These are phyloP conservation scores for Gymnocheta viridis DNA, from an alignment of 2,888 invertebrate genomes.

Conservation along the genomic window DNA sequence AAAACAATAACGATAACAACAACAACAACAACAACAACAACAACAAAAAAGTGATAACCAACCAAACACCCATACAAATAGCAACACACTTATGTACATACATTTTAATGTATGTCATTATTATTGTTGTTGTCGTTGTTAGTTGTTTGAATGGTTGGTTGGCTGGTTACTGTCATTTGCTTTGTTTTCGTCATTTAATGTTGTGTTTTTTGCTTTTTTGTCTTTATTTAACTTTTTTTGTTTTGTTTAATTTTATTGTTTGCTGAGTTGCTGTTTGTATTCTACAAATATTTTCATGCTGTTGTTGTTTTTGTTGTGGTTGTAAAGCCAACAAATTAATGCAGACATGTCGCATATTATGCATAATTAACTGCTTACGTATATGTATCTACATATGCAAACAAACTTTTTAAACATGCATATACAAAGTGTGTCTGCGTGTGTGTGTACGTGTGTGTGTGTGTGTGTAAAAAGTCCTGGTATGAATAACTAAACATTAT, in stretches of 20 bases:
- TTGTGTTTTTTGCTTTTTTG: conserved; percentile 35
- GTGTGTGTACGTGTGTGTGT: neutral
- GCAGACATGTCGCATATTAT: conserved; percentile 80
- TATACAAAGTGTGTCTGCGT: neutral
- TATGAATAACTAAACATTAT: conserved; percentile 30
- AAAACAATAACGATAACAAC: conserved; percentile 43
- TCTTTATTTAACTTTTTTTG: conserved; percentile 11
- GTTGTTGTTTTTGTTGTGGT: conserved; percentile 48
- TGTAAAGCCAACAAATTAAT: conserved; percentile 73
- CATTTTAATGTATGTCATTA: conserved; percentile 38
- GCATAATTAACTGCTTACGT: conserved; percentile 80
- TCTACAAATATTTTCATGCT: conserved; percentile 49
- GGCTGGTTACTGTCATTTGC: conserved; percentile 51
- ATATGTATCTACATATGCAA: conserved; percentile 63
- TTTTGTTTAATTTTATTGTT: conserved; percentile 16
- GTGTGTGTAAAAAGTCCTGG: conserved; percentile 1
- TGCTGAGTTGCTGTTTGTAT: conserved; percentile 51
- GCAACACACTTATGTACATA: conserved; percentile 29
- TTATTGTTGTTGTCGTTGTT: conserved; percentile 15
- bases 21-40: conserved; percentile 10
- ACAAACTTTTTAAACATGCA: neutral
- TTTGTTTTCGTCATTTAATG: conserved; percentile 57
- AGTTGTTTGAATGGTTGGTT: conserved; percentile 14
- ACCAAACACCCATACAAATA: conserved; percentile 12
- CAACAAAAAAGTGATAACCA: conserved; percentile 54